Evolutionary conservation across 2,113 vertebrate genomes (phyloP).

Genomic region (Pluvianellus socialis): DNA sequence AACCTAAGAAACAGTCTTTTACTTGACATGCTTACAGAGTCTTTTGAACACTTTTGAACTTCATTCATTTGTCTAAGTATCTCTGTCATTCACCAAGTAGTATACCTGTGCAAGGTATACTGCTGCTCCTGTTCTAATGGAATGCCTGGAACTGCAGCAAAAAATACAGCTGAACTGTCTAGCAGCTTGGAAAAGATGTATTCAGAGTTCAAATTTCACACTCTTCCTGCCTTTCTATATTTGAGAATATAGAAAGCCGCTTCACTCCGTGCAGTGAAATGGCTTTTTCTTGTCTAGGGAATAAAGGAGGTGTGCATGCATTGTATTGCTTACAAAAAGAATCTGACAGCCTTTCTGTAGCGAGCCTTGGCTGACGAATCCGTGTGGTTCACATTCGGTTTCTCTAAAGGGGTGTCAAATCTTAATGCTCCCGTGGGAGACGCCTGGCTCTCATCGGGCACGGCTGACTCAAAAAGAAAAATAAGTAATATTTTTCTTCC

Average conservation of each 20-base stretch:
- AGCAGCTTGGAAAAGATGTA: constrained; percentile 17
- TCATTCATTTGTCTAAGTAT: neutral
- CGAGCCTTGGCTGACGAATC: neutral
- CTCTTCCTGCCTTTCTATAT: neutral
- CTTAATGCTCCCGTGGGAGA: constrained; percentile 42
- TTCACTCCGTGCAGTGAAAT: neutral
- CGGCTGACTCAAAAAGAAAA: constrained; percentile 19
- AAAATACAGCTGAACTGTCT: neutral
- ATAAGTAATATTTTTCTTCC: constrained; percentile 49
- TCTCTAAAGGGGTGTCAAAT: constrained; percentile 23
- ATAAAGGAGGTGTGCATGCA: neutral
- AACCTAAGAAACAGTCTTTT: neutral
- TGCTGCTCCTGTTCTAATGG: neutral
- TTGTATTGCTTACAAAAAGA: neutral
- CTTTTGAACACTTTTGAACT: neutral
- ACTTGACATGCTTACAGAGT: neutral
- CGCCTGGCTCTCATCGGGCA: constrained; percentile 33
- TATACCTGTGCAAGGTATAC: neutral
- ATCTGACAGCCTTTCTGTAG: constrained; percentile 4
- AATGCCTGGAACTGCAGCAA: constrained; percentile 1
- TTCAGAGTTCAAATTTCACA: constrained; percentile 1
- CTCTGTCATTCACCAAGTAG: neutral
- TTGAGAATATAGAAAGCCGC: constrained; percentile 8
- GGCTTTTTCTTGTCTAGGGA: neutral
- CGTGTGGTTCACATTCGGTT: constrained; percentile 10